phyloP scores from a whole-genome alignment of 2,797 vertebrate species.

The Cottoperca gobio region DNA sequence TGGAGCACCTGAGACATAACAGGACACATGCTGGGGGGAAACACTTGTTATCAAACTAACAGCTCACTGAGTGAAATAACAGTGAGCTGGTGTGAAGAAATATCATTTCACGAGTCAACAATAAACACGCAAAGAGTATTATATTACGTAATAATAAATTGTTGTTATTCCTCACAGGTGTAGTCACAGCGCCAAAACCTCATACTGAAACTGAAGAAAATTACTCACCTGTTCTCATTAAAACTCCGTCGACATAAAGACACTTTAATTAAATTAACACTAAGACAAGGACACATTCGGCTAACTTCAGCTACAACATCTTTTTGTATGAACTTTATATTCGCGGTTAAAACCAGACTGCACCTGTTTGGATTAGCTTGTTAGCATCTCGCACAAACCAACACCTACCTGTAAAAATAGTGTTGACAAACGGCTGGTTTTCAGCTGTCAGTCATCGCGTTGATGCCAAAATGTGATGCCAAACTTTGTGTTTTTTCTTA shows the following conservation, averaged over 20 bases:
- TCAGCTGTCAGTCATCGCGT: conserved; percentile 50
- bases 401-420: conserved; percentile 51
- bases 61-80: background rate
- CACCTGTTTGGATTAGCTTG: conserved; percentile 50
- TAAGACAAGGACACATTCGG: background rate
- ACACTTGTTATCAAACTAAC: conserved; percentile 8
- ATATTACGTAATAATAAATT: background rate
- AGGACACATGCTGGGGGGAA: background rate
- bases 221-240: rapidly evolving
- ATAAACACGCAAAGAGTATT: rapidly evolving
- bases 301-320: conserved; percentile 1
- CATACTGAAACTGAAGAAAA: conserved; percentile 14
- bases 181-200: background rate
- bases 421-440: too few relatives aligned
- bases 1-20: background rate
- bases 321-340: background rate
- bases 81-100: background rate
- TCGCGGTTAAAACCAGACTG: background rate
- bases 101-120: background rate
- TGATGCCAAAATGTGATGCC: background rate
- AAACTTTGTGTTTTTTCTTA: background rate
- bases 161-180: background rate
- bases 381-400: background rate
- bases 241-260: rapidly evolving
- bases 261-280: rapidly evolving